Base-by-base conservation (phyloP, 2,797 vertebrate genomes). In the Pachyuromys duprasi region DNA sequence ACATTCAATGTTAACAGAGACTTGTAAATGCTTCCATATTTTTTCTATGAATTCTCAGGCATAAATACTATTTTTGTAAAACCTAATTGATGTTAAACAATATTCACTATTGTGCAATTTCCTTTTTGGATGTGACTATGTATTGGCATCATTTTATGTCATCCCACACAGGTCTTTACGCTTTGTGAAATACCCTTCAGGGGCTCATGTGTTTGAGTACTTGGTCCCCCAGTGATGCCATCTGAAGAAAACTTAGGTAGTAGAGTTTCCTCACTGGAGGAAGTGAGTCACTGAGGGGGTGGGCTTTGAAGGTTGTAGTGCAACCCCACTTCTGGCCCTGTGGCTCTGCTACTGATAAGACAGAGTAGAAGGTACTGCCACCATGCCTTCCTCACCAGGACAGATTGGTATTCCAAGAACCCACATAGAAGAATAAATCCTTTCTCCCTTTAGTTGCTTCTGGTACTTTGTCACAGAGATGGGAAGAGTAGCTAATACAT, bases 11-110 rank as follows among this genome's bases (percentile, higher is more conserved):
- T 83, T 62, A 75, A 93, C 62, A 93, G 53, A 92, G 78, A 75
- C 75, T 75, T 86, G 36, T 89, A 76, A 92, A 70, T 70, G 14
- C n/a, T 88, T 93, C 90, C 6, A 62, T 33, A 94, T 60, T 42
- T 95, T 79, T 78, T 87, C 65, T 45, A 31, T 65, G 65, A 28
- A 11, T 89, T 72, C 42, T 92, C 60, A 90, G 62, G 42, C 5
- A 5, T 39, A 82, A 60, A 20, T 89, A 87, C 63, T 87, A 24
- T 39, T 26, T 70, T 53, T 80, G 7, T 13, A 8, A 82, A 90
- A 86, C 13, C 75, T 70, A 76, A 62, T 78, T 49, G 90, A 65
- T 15, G 42, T 81, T 82, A 79, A 89, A 49, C 24, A 62, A n/a
- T 36, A 81, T 17, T 5, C 82, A 55, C 18, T 45, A 17, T 49